phyloP scores from a whole-genome alignment of 2,113 vertebrate genomes.

The Gulo gulo region DNA sequence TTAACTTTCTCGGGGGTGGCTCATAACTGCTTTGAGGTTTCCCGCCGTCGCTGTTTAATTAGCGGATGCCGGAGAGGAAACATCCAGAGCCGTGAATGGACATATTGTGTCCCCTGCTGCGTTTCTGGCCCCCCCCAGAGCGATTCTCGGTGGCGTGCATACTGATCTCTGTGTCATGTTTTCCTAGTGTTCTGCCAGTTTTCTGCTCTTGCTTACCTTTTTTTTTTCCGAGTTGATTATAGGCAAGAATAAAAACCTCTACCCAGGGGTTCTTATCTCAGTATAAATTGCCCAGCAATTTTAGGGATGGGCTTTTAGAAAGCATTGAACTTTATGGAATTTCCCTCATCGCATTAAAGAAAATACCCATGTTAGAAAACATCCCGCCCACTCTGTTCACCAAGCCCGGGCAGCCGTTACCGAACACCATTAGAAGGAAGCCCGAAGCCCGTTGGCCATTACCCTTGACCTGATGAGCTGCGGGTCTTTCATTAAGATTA shows the following conservation, averaged over 20 bases:
- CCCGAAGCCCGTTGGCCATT: too few relatives aligned
- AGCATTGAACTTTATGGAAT: not conserved
- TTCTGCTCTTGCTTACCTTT: not conserved
- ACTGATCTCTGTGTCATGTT: accelerated
- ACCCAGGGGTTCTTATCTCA: accelerated
- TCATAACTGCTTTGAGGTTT: too few relatives aligned
- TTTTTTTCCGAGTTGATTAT: not conserved
- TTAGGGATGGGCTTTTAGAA: too few relatives aligned
- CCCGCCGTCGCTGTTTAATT: not conserved
- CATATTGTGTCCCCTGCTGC: accelerated
- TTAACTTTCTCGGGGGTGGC: not conserved
- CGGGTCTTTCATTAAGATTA: not conserved
- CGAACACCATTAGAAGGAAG: not conserved
- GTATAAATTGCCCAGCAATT: not conserved
- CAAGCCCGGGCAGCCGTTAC: accelerated
- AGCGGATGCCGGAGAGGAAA: not conserved
- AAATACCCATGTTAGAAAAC: not conserved
- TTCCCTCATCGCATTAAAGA: not conserved
- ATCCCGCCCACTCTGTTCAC: not conserved
- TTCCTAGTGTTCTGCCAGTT: not conserved
- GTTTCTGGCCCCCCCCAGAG: accelerated
- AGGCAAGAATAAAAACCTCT: not conserved
- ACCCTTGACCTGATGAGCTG: accelerated
- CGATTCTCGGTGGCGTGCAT: accelerated
- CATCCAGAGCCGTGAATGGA: not conserved